phyloP scores from a whole-genome alignment of 1,140 invertebrate species.

The Sitodiplosis mosellana region DNA sequence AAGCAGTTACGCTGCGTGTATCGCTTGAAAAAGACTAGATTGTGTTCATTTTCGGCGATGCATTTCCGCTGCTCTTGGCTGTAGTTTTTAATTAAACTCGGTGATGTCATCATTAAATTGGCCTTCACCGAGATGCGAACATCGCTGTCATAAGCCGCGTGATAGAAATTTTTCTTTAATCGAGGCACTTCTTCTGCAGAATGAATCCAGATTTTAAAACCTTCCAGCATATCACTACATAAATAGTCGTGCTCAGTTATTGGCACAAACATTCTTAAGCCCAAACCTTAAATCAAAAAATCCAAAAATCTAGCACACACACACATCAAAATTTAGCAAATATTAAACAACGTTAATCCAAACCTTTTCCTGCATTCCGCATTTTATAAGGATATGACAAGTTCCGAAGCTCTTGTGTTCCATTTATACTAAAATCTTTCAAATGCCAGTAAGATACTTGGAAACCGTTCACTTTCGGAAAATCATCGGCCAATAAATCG shows the following conservation, averaged over 20 bases:
- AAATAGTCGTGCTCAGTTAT: neutral
- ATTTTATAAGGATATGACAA: no score
- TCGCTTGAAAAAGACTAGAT: constrained; percentile 35
- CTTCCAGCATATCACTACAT: neutral
- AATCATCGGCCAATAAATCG: no score
- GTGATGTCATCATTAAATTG: neutral
- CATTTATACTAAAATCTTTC: no score
- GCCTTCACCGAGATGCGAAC: neutral
- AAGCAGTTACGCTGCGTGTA: constrained; percentile 52
- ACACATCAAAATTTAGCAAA: no score
- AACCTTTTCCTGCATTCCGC: no score
- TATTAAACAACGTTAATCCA: no score
- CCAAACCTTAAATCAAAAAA: no score
- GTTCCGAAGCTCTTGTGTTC: no score
- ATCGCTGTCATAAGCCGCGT: neutral
- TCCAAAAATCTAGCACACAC: no score
- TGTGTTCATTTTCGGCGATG: constrained; percentile 21
- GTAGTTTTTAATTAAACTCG: neutral
- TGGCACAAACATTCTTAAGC: no score
- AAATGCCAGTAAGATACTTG: no score
- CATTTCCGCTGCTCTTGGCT: neutral
- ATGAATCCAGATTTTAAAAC: neutral
- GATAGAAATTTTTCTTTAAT: neutral
- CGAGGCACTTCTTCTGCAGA: neutral
- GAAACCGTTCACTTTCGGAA: no score